Conservation (phyloP, 2,888 invertebrate genomes). For the Melitaea athalia region DNA sequence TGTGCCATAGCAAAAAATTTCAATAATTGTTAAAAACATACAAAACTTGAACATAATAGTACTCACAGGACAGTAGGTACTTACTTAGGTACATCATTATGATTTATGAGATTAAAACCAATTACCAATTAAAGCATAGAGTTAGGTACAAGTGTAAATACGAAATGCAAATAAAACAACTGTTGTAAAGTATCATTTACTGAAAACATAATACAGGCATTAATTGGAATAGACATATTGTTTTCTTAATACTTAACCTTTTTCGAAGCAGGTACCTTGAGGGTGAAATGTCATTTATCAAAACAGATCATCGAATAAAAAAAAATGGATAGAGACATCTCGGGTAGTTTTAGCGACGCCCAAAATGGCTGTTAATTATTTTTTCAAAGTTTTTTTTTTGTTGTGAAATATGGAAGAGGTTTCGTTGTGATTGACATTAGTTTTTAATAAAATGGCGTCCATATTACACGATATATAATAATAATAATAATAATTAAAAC, state of each 20-base stretch:
- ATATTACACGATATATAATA: not conserved
- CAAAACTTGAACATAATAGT: not conserved
- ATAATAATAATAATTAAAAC: not conserved
- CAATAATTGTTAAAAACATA: constrained; percentile 2
- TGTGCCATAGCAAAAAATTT: not conserved
- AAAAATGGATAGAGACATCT: constrained; percentile 66
- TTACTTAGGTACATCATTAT: no score
- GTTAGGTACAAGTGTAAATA: constrained; percentile 14
- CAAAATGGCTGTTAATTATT: constrained; percentile 37
- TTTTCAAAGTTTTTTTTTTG: constrained; percentile 18
- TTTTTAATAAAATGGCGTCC: constrained; percentile 5
- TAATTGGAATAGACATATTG: constrained; percentile 69
- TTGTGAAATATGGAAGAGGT: constrained; percentile 24
- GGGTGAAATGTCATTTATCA: constrained; percentile 69
- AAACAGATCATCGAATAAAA: constrained; percentile 64
- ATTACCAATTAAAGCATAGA: not conserved
- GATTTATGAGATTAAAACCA: constrained; percentile 1
- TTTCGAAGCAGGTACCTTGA: constrained; percentile 72
- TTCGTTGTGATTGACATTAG: constrained; percentile 17
- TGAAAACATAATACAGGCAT: constrained; percentile 64
- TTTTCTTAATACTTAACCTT: constrained; percentile 55
- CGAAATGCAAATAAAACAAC: constrained; percentile 52
- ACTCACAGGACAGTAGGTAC: not conserved
- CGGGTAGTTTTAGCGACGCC: constrained; percentile 60
- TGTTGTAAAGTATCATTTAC: constrained; percentile 31